Evolutionary conservation across 2,888 invertebrate species (phyloP), one percentile per base, ranked within the genome.

Genomic region (Sarcophaga variegata): DNA sequence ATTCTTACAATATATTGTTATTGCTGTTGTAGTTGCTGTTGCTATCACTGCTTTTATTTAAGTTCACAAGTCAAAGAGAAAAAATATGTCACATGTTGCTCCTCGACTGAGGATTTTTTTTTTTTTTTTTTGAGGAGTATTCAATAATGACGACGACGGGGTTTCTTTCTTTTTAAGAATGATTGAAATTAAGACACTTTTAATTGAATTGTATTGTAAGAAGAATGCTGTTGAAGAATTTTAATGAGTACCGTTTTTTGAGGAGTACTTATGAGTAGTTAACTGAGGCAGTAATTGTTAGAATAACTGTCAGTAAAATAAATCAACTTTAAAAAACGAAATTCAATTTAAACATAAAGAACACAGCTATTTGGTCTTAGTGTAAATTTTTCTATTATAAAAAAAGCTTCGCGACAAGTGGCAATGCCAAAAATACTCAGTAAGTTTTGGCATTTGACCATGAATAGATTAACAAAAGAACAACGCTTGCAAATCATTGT

Each of bases 1-100:
- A 25, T 20, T 63, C 20, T 17, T 22, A 17, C 70, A 78, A 78
- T 60, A 69, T 60, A 74, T 74, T 77, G 59, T 87, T 81, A 66
- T 20, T 77, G 60, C 49, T 71, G 20, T 83, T 83, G 69, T 86
- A 85, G 82, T 83, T 88, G 85, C 84, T 88, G 86, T 80, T 77
- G 54, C 69, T 20, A 70, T 3, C 87, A 85, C 85, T 76, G 37
- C 14, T 54, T 54, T 54, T 54, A 3, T 54, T 54, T 14, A 54
- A 54, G 14, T 54, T 54, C 54, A 54, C 54, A 54, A 54, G 54
- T 54, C 54, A 54, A 54, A 37, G 47, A 60, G n/a, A 62, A 75
- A 71, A 78, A 83, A 72, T 72, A 78, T 83, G 77, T 83, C 83
- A 83, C 77, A 64, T 78, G 72, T 83, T 77, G 77, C 71, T 67